Evolutionary conservation across 2,797 vertebrate genomes (phyloP), one percentile per base, ranked within the genome.

Genomic region (Pampus argenteus): DNA sequence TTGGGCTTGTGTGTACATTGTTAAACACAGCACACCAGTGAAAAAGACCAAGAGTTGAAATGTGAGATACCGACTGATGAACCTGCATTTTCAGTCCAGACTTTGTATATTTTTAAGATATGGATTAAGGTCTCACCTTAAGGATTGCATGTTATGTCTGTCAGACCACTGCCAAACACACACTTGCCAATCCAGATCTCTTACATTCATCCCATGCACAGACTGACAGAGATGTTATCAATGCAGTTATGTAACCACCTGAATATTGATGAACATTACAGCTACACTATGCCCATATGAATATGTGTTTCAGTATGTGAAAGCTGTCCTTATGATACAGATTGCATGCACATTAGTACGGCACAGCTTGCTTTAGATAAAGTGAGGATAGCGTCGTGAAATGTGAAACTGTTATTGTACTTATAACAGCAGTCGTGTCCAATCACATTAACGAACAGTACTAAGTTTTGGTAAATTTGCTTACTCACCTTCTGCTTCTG

Each of bases 231-330:
- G 65, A 71, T 84, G 75, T 83, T 77, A 83, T 86, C 61, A 57
- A 91, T 81, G 79, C 71, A 44, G 79, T 93, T 92, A 88, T 74
- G 68, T 79, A 92, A 91, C 79, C 55, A 34, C 48, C 60, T 89
- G 89, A 89, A 89, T 91, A 91, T 88, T 90, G 88, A 89, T 88
- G 80, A 88, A 81, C 64, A 79, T 74, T 56, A 73, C 56, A 79
- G 78, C 79, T 69, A 78, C 76, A 74, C 64, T 50, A 69, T 61
- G 50, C 71, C 71, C 79, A 67, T 81, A 76, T 57, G 69, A 79
- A 70, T 67, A 54, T 69, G 67, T 9, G 5, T 54, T 36, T 76
- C 58, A 50, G 63, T 63, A 49, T 52, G 70, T 56, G 47, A 58
- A 65, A 52, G 55, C 45, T 49, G 70, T 61, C 20, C 67, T 56